These are phyloP conservation scores for Bergia sp. DNA, from an alignment of 92 coral and sea anemone genomes.

Conservation along the genomic window DNA sequence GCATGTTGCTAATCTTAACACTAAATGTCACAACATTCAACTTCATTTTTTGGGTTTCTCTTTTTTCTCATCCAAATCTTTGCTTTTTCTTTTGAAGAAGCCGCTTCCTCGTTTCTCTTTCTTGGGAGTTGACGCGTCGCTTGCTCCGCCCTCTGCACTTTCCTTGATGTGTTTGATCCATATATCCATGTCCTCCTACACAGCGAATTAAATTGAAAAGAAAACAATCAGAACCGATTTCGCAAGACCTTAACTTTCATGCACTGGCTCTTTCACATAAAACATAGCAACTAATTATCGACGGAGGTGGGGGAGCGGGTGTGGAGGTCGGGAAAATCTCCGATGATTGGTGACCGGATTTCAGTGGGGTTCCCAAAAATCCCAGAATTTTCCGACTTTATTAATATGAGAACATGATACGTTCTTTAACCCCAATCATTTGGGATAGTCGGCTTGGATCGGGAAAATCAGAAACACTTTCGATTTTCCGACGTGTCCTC, in stretches of 20 bases:
- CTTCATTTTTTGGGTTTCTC: conserved; percentile 36
- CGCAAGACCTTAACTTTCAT: not conserved
- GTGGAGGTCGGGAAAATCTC: not conserved
- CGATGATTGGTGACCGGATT: too few relatives aligned
- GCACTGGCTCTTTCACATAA: too few relatives aligned
- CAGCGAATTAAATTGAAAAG: not conserved
- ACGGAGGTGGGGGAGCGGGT: not conserved
- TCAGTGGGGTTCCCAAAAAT: too few relatives aligned
- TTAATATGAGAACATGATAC: too few relatives aligned
- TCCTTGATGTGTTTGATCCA: conserved; percentile 93
- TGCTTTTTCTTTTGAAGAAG: conserved; percentile 83
- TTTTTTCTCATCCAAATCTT: conserved; percentile 69
- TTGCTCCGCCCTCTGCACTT: conserved; percentile 61
- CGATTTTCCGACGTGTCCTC: too few relatives aligned
- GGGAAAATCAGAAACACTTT: too few relatives aligned
- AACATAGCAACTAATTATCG: not conserved
- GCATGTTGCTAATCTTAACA: conserved; percentile 14
- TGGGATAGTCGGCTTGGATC: too few relatives aligned
- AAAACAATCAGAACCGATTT: not conserved
- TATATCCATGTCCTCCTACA: conserved; percentile 93
- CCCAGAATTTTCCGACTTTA: too few relatives aligned
- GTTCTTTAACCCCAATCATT: too few relatives aligned
- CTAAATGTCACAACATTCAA: conserved; percentile 9
- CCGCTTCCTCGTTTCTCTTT: conserved; percentile 77
- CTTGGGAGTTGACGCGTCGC: conserved; percentile 73